Conservation (phyloP, 2,888 invertebrate genomes). For the Melieria picta region DNA sequence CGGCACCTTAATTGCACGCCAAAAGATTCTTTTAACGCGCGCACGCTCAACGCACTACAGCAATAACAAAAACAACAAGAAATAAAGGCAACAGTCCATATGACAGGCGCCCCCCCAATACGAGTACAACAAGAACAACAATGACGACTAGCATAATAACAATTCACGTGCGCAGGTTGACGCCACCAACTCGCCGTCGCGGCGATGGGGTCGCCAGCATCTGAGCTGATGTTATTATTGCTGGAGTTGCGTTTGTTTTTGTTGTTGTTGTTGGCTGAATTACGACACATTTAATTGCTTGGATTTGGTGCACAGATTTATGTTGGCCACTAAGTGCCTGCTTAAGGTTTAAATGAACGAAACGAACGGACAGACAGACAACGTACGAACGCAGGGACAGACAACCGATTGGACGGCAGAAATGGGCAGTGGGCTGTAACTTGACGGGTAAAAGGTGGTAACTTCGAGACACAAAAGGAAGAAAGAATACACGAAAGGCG, state of each 20-base stretch:
- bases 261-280: slow-evolving; percentile 46
- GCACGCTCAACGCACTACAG: background rate
- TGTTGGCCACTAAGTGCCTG: slow-evolving; percentile 61
- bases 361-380: slow-evolving; percentile 7
- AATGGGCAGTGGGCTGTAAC: no score
- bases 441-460: no score
- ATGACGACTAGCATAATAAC: no score
- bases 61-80: background rate
- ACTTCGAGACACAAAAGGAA: no score
- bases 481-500: no score
- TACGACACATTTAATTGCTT: slow-evolving; percentile 61
- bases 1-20: slow-evolving; percentile 52
- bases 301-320: slow-evolving; percentile 62
- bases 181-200: no score
- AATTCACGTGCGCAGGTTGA: no score
- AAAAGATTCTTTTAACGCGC: slow-evolving; percentile 44
- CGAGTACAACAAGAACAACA: no score
- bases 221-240: background rate
- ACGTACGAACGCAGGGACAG: background rate
- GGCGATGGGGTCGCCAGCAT: no score
- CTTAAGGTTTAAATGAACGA: slow-evolving; percentile 58
- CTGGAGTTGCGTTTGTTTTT: slow-evolving; percentile 25
- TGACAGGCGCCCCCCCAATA: background rate
- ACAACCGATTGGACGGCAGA: no score
- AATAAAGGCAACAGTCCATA: background rate